Conservation (phyloP, 2,888 invertebrate species). For the Ochropacha duplaris region DNA sequence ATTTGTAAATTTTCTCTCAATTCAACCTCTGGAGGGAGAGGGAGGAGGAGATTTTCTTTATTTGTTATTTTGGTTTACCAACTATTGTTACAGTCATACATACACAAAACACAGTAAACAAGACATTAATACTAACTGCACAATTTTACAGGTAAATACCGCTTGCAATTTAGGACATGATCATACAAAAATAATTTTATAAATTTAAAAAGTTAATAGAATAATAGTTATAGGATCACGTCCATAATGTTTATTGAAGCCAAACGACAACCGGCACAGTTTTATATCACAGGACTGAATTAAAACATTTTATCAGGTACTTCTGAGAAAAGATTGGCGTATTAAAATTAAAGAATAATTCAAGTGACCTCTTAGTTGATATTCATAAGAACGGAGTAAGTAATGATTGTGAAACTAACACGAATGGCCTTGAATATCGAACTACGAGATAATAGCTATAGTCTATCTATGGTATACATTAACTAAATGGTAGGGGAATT, state of each 20-base stretch:
- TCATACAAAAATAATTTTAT: too few relatives aligned
- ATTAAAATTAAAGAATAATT: background rate
- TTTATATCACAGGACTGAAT: background rate
- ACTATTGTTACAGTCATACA: too few relatives aligned
- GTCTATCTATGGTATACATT: conserved; percentile 51
- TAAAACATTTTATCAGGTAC: background rate
- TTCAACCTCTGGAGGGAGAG: too few relatives aligned
- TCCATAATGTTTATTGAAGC: background rate
- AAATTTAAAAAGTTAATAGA: too few relatives aligned
- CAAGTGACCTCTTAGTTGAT: background rate
- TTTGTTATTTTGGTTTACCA: too few relatives aligned
- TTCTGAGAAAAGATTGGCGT: background rate
- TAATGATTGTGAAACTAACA: conserved; percentile 27
- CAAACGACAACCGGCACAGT: conserved; percentile 1
- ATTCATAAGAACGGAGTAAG: conserved; percentile 8
- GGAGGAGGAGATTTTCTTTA: too few relatives aligned
- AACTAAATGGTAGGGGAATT: conserved; percentile 58
- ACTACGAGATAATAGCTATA: conserved; percentile 46
- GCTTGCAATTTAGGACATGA: too few relatives aligned
- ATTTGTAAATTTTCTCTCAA: too few relatives aligned
- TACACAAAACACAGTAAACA: too few relatives aligned
- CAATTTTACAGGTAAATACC: too few relatives aligned
- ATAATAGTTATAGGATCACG: too few relatives aligned
- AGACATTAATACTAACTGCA: too few relatives aligned
- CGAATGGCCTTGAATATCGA: conserved; percentile 58